Evolutionary conservation across 2,113 vertebrate genomes (phyloP).

Genomic region (Mesitornis unicolor): DNA sequence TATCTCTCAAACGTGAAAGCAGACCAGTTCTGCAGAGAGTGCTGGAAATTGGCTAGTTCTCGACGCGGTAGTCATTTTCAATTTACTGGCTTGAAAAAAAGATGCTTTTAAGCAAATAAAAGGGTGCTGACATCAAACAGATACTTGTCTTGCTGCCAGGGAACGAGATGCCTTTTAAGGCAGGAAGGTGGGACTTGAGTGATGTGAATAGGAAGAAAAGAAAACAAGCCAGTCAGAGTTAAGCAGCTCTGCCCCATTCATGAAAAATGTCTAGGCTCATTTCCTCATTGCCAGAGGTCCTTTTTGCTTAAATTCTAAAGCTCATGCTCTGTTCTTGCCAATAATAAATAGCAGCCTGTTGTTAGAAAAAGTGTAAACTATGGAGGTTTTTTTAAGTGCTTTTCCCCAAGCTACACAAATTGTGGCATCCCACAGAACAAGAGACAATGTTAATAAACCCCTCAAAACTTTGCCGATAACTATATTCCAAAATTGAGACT

Average conservation of each 20-base stretch:
- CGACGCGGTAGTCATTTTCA: conserved; percentile 68
- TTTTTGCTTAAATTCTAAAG: conserved; percentile 70
- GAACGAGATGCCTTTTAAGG: conserved; percentile 71
- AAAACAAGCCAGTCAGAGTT: conserved; percentile 71
- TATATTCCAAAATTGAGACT: background rate
- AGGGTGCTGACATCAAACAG: conserved; percentile 76
- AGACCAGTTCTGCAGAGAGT: conserved; percentile 53
- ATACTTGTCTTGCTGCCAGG: conserved; percentile 73
- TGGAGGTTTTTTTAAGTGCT: conserved; percentile 1
- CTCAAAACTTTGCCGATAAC: conserved; percentile 42
- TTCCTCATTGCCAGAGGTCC: conserved; percentile 72
- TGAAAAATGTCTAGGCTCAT: conserved; percentile 69
- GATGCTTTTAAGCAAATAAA: conserved; percentile 74
- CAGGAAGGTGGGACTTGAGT: conserved; percentile 74
- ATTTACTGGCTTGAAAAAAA: conserved; percentile 69
- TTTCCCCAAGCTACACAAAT: conserved; percentile 12
- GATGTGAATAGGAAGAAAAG: conserved; percentile 74
- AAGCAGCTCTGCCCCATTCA: conserved; percentile 73
- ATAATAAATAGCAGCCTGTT: conserved; percentile 64
- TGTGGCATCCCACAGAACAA: conserved; percentile 12
- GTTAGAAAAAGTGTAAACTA: conserved; percentile 49
- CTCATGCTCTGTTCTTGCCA: conserved; percentile 58
- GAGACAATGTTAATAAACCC: conserved; percentile 26
- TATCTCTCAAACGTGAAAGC: conserved; percentile 67
- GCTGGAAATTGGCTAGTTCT: conserved; percentile 68